Evolutionary conservation across 2,113 vertebrate species (phyloP).

Genomic region (Hyperopisus bebe): DNA sequence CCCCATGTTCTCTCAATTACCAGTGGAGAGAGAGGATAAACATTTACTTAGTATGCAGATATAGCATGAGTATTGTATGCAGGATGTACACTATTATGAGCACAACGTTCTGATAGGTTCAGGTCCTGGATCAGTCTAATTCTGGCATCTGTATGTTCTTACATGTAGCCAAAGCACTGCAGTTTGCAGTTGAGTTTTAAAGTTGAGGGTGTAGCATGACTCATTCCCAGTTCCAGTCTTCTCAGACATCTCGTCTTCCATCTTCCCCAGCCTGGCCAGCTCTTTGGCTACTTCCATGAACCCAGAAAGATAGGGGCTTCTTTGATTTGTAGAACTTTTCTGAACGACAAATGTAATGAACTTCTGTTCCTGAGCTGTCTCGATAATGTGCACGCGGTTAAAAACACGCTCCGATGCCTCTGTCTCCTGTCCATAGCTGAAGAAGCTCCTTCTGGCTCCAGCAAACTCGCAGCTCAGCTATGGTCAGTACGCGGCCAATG

Average conservation of each 20-base stretch:
- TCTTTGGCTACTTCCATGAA: background rate
- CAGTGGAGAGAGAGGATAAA: background rate
- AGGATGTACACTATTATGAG: background rate
- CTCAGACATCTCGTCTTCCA: background rate
- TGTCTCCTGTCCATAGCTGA: constrained; percentile 74
- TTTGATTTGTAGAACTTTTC: background rate
- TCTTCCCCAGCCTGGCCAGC: background rate
- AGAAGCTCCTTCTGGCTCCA: constrained; percentile 97
- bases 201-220: background rate
- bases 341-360: background rate
- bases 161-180: background rate
- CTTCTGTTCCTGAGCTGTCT: background rate
- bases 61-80: background rate
- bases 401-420: constrained; percentile 29
- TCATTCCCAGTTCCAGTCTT: background rate
- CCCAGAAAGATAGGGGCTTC: background rate
- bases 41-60: background rate
- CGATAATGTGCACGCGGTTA: background rate
- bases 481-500: constrained; percentile 94
- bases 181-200: background rate
- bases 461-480: constrained; percentile 98
- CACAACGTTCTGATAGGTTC: background rate
- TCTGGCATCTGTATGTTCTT: background rate
- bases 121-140: background rate
- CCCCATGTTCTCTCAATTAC: background rate